Base-by-base conservation (phyloP, 2,888 invertebrate species). In the Steinernema hermaphroditum region DNA sequence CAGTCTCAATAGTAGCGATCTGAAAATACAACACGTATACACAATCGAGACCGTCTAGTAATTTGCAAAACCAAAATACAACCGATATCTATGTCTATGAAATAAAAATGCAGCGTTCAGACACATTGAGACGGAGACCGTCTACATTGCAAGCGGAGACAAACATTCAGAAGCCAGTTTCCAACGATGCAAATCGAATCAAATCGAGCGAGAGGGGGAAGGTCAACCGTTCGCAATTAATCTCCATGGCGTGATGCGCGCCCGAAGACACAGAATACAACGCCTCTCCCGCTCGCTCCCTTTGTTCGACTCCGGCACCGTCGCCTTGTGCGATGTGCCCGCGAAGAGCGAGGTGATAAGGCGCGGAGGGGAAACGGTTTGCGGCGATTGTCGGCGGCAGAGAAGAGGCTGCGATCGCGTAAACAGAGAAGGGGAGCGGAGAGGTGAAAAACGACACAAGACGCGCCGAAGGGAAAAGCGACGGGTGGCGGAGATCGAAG, bases 191-290 rank as follows among this genome's bases (percentile, higher is more conserved):
- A 50, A 46, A 50, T 37, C 37, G 37, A 37, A 37, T 37, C 50
- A 50, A 50, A 50, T 50, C 50, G 50, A 50, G 22, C 50, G 50
- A 24, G 24, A 50, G 19, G n/a, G n/a, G 50, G 50, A 19, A 24
- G 8, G 50, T 24, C 9, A 12, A 1, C 24, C 19, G 50, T 24
- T 50, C 2, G 12, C n/a, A 50, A 50, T 50, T 50, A 50, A 50
- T 50, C 50, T 19, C 24, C 12, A 12, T 50, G 16, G 16, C 46
- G 37, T 37, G 37, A 37, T 37, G 12, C 37, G 37, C 4, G 46
- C 16, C 46, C 9, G n/a, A 4, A 2, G 46, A 6, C 46, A 22
- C 22, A 46, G 22, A 46, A 46, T 16, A 24, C 50, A 50, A 1
- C 6, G 46, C 46, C 46, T 46, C 46, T 46, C 46, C 22, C 50